Base-by-base conservation (phyloP, 2,113 vertebrate genomes). In the Erpornis zantholeuca region DNA sequence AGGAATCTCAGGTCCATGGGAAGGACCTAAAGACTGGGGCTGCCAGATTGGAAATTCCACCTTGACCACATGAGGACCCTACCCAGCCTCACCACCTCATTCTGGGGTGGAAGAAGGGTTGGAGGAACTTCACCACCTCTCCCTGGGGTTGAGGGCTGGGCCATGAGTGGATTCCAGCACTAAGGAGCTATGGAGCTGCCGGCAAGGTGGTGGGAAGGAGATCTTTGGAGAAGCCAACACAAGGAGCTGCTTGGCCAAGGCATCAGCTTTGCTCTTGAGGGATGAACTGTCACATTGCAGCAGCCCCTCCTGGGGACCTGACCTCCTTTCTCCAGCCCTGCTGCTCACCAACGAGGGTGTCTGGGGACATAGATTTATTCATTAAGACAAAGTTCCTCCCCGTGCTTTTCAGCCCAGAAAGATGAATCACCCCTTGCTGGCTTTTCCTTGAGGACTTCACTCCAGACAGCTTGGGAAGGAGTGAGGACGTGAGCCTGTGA, bases 321-420 rank as follows among this genome's bases (percentile, higher is more conserved):
- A 33, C 22, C 49, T 64, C 73, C 23, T 42, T 90, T 65, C 45
- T 65, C 56, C 61, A 68, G 35, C 38, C 49, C 33, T 76, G 59
- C 68, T 0, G 0, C 49, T 82, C 31, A 10, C 9, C 44, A 40
- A 0, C 3, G 1, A 44, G 40, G 20, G 64, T 10, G 9, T 21
- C 33, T 15, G 11, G 6, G 22, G 11, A 25, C 23, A 57, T 21
- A 68, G 44, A 79, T 52, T 70, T 68, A 84, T 82, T 68, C 35
- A 28, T 21, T 22, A 35, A 79, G 78, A 78, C 31, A 49, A 25
- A 61, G 40, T 61, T 92, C 31, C 33, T 93, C 24, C 15, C 20
- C 18, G 6, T 17, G 24, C 22, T 90, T 92, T 89, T 77, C 44
- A 82, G 28, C 35, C 64, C 16, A 29, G 56, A 86, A 88, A 52